Evolutionary conservation across 23 tunicate species (phyloP).

Genomic region (Botrylloides violaceus): DNA sequence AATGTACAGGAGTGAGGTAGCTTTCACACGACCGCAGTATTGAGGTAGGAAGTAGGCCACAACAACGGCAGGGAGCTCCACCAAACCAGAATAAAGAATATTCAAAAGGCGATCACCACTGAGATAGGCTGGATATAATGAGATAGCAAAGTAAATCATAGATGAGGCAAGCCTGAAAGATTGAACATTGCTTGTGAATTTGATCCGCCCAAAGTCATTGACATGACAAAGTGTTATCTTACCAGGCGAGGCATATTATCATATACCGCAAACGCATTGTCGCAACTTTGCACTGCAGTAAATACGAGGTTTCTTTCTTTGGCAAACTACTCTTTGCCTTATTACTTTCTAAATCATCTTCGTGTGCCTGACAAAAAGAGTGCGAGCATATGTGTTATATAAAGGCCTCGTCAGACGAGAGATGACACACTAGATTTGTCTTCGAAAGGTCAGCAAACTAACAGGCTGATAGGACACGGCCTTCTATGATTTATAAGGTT

Average conservation of each 20-base stretch:
- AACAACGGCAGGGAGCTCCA: slow-evolving; percentile 10
- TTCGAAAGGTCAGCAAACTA: too few species aligned
- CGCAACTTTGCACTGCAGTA: not conserved
- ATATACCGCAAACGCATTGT: not conserved
- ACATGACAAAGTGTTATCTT: not conserved
- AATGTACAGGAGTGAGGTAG: not conserved
- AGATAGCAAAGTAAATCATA: slow-evolving; percentile 15
- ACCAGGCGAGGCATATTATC: not conserved
- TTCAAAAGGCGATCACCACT: slow-evolving; percentile 23
- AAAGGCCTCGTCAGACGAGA: too few species aligned
- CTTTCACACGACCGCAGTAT: not conserved
- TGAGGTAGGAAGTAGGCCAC: not conserved
- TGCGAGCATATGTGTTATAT: too few species aligned
- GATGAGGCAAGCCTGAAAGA: not conserved
- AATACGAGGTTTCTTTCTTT: not conserved
- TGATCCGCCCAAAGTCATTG: not conserved
- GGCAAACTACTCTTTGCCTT: too few species aligned
- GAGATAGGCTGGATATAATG: slow-evolving; percentile 5
- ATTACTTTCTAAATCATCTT: too few species aligned
- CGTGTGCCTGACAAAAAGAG: too few species aligned
- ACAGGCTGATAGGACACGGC: too few species aligned
- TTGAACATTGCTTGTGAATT: not conserved
- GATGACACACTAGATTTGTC: too few species aligned
- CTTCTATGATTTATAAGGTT: too few species aligned
- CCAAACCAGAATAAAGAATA: not conserved